phyloP scores from a whole-genome alignment of 2,888 invertebrate species.

The Empis stercorea region DNA sequence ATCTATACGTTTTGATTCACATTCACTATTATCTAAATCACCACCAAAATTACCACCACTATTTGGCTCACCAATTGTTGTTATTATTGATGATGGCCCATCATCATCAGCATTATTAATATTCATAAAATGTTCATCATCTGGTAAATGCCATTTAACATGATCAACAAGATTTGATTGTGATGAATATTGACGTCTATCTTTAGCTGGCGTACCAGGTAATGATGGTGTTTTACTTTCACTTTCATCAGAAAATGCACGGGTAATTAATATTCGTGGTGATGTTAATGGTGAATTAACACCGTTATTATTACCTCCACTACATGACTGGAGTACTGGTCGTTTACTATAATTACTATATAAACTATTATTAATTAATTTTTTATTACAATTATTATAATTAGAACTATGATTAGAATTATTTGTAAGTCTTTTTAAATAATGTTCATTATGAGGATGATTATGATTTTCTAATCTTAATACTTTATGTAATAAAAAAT shows the following conservation, averaged over 20 bases:
- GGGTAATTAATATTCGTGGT: slow-evolving; percentile 57
- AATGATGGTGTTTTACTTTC: slow-evolving; percentile 41
- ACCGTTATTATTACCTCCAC: slow-evolving; percentile 15
- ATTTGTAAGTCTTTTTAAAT: slow-evolving; percentile 12
- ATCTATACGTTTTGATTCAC: slow-evolving; percentile 15
- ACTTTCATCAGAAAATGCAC: slow-evolving; percentile 60
- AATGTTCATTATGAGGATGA: slow-evolving; percentile 6
- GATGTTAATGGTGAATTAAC: slow-evolving; percentile 38
- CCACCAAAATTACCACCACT: not conserved
- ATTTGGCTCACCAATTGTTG: no score
- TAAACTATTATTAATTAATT: slow-evolving; percentile 14
- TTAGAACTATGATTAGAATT: slow-evolving; percentile 3
- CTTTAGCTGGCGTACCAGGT: slow-evolving; percentile 27
- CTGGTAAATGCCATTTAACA: no score
- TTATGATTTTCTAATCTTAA: slow-evolving; percentile 38
- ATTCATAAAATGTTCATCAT: not conserved
- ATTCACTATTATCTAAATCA: slow-evolving; percentile 10
- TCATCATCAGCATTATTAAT: no score
- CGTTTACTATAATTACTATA: slow-evolving; percentile 14
- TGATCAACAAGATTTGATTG: slow-evolving; percentile 23
- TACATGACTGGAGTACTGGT: slow-evolving; percentile 1
- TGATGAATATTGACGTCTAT: slow-evolving; percentile 31
- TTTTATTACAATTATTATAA: not conserved
- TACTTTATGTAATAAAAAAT: slow-evolving; percentile 37
- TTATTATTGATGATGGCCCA: no score